Evolutionary conservation across 30 jellyfish, hydroid and myxozoan genomes (phyloP), one percentile per base, ranked within the genome.

Genomic region (Pseudorhiza aurosa): DNA sequence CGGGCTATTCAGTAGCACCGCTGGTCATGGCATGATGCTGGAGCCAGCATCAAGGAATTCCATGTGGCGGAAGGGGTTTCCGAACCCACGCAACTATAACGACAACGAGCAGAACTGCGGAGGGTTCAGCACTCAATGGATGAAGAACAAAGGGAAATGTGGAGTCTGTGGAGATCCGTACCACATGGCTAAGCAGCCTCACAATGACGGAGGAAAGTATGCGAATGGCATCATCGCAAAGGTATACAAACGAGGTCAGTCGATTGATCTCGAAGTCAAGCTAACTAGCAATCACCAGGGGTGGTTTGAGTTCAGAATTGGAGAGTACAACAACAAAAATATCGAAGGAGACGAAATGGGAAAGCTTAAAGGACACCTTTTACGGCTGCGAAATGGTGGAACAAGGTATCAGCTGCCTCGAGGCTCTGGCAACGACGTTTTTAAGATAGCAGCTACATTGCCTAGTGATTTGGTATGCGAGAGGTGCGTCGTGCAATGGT

Each of bases 131-230:
- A 72, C 75, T 15, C 91, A 77, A 78, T 68, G 91, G 87, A 8
- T 27, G 73, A 80, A 73, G 46, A 89, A 89, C 67, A 62, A 87
- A 42, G 97, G 97, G 21, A 74, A 78, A 46, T 89, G 97, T 50
- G 97, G 97, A 12, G 88, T 89, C 26, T 89, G 97, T 42, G 97
- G 97, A 15, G 97, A 89, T 53, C 97, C 96, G 1, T 65, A 39
- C 35, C 84, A 78, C 42, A 88, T 45, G 25, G 68, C 65, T 53
- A 72, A 49, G 44, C 97, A 89, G 46, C 80, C 68, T 12, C 94
- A 86, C 39, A 58, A 56, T 76, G 82, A 81, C 39, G 69, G 69
- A n/a, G 96, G 93, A 18, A 75, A 79, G 40, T 82, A 74, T 40
- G 96, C 96, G 15, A 83, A 83, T 14, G 94, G 91, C 33, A 78